These are phyloP conservation scores for Rhinoderma darwinii DNA, from an alignment of 2,113 vertebrate species.

Conservation along the genomic window DNA sequence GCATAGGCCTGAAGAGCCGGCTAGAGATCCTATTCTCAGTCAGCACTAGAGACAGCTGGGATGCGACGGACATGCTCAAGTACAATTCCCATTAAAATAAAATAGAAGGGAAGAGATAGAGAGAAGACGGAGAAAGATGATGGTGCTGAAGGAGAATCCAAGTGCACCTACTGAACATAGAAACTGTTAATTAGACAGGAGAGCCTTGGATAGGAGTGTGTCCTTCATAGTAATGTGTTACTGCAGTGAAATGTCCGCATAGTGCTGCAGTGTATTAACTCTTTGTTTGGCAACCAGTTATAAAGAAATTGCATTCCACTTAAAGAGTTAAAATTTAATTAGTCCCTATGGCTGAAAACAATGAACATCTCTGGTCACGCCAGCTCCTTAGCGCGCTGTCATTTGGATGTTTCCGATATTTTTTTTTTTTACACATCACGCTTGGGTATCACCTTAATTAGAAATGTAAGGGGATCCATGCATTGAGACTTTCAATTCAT, in stretches of 20 bases:
- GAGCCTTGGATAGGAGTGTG: conserved; percentile 9
- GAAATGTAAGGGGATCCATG: background rate
- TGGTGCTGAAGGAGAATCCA: conserved; percentile 52
- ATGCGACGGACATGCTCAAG: conserved; percentile 40
- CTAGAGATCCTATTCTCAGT: conserved; percentile 45
- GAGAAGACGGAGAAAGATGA: conserved; percentile 18
- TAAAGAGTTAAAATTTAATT: background rate
- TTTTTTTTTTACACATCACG: background rate
- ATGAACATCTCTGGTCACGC: background rate
- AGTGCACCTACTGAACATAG: conserved; percentile 49
- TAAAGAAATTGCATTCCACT: background rate
- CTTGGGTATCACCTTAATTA: background rate
- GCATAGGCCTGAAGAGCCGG: conserved; percentile 42
- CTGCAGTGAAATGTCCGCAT: conserved; percentile 39
- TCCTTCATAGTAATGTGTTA: conserved; percentile 45
- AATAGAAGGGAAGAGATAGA: conserved; percentile 16
- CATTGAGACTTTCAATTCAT: background rate
- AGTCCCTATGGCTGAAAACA: background rate
- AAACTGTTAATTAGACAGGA: conserved; percentile 42
- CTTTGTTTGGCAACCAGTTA: conserved; percentile 2
- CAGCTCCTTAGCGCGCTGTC: background rate
- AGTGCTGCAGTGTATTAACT: conserved; percentile 44
- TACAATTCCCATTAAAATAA: conserved; percentile 47
- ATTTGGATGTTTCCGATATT: background rate
- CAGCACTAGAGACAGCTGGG: conserved; percentile 31